phyloP scores from a whole-genome alignment of 2,888 invertebrate genomes.

The Ephialtes manifestator region DNA sequence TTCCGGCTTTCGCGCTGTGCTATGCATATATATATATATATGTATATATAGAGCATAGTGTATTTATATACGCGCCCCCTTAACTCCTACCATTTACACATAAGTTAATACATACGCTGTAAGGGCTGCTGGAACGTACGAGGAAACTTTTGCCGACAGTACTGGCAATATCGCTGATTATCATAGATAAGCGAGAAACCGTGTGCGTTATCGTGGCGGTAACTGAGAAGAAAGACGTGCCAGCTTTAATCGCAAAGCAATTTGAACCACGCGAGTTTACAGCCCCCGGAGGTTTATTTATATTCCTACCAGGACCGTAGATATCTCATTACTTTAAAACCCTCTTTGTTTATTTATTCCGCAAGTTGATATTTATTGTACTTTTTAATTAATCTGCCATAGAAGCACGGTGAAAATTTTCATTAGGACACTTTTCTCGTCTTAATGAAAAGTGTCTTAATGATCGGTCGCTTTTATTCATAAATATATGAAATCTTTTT shows the following conservation, averaged over 20 bases:
- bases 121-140: slow-evolving; percentile 19
- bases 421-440: no score
- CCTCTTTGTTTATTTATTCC: no score
- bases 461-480: no score
- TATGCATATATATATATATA: slow-evolving; percentile 4
- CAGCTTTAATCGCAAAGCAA: slow-evolving; percentile 14
- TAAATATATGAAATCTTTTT: no score
- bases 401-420: no score
- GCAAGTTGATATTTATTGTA: no score
- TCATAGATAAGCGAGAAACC: slow-evolving; percentile 42
- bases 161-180: slow-evolving; percentile 56
- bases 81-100: slow-evolving; percentile 33
- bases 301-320: neutral
- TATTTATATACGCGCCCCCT: slow-evolving; percentile 43
- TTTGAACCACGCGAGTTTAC: neutral
- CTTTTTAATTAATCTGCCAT: no score
- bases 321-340: neutral
- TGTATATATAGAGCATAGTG: neutral
- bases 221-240: neutral
- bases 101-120: slow-evolving; percentile 10
- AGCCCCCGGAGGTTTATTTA: neutral
- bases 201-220: neutral
- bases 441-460: no score
- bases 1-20: slow-evolving; percentile 38
- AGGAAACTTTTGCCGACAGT: slow-evolving; percentile 49